phyloP scores from a whole-genome alignment of 1,140 invertebrate genomes.

The Drosophila subpulchrella region DNA sequence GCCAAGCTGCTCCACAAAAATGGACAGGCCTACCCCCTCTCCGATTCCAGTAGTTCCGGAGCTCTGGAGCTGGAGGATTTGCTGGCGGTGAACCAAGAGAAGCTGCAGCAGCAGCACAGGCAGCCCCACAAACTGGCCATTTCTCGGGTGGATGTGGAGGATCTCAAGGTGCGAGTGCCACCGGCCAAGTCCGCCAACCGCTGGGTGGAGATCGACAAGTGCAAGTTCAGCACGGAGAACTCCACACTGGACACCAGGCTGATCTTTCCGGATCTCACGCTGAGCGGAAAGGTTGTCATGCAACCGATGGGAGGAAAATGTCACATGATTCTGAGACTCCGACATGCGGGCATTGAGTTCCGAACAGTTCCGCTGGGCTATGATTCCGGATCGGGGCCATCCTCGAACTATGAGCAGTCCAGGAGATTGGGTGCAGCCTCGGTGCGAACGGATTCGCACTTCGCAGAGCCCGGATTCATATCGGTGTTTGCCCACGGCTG shows the following conservation, averaged over 20 bases:
- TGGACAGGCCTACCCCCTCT: slow-evolving; percentile 48
- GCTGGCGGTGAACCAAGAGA: slow-evolving; percentile 50
- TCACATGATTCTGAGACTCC: slow-evolving; percentile 91
- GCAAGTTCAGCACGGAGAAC: slow-evolving; percentile 89
- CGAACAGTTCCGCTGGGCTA: slow-evolving; percentile 84
- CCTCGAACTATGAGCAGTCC: slow-evolving; percentile 62
- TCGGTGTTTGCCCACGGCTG: slow-evolving; percentile 94
- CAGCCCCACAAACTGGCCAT: slow-evolving; percentile 75
- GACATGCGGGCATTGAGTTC: slow-evolving; percentile 91
- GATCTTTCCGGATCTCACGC: slow-evolving; percentile 91
- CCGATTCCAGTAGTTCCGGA: slow-evolving; percentile 15
- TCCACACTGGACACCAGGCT: slow-evolving; percentile 90
- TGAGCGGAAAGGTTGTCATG: slow-evolving; percentile 90
- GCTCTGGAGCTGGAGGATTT: slow-evolving; percentile 67
- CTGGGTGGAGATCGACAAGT: slow-evolving; percentile 90
- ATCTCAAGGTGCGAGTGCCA: slow-evolving; percentile 88
- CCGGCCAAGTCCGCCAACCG: slow-evolving; percentile 81
- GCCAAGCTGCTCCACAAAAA: slow-evolving; percentile 62
- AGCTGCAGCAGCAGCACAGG: slow-evolving; percentile 42
- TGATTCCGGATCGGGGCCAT: slow-evolving; percentile 23
- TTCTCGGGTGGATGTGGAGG: slow-evolving; percentile 80
- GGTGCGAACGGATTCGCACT: slow-evolving; percentile 92
- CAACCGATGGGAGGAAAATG: slow-evolving; percentile 87
- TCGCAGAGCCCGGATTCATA: slow-evolving; percentile 92
- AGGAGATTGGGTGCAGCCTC: slow-evolving; percentile 88